Conservation (phyloP, 2,113 vertebrate species). For the Melierax canorus region DNA sequence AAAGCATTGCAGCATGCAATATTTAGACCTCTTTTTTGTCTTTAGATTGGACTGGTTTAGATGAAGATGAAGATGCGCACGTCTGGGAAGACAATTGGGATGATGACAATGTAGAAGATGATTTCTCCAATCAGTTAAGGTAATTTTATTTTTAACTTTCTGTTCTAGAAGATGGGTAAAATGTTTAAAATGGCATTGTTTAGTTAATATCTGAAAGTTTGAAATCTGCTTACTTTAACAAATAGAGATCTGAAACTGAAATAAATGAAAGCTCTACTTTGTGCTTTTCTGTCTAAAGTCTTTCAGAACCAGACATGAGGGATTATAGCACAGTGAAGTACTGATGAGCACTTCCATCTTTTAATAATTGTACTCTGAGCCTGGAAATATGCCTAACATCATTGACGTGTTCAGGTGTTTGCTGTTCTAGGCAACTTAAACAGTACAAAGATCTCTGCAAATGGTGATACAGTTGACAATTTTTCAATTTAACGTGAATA, state of each 20-base stretch:
- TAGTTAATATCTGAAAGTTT: not conserved
- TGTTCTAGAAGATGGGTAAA: not conserved
- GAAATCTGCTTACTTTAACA: not conserved
- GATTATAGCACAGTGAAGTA: not conserved
- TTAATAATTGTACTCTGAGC: not conserved
- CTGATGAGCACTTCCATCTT: not conserved
- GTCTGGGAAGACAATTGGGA: conserved; percentile 99
- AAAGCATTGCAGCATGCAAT: not conserved
- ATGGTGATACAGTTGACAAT: not conserved
- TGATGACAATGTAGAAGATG: conserved; percentile 98
- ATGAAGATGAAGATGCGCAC: conserved; percentile 97
- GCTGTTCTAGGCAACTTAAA: not conserved
- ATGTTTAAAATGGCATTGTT: not conserved
- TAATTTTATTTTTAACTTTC: conserved; percentile 44
- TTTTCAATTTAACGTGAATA: not conserved
- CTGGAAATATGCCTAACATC: not conserved
- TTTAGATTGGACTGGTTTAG: conserved; percentile 94
- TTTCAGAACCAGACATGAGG: not conserved
- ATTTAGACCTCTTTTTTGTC: not conserved
- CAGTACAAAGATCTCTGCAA: not conserved
- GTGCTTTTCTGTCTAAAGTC: not conserved
- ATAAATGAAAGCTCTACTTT: not conserved
- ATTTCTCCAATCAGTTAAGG: conserved; percentile 98
- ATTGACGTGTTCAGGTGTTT: not conserved
- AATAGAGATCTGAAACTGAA: not conserved